Conservation (phyloP, 2,797 vertebrate genomes). For the Prunella strophiata region DNA sequence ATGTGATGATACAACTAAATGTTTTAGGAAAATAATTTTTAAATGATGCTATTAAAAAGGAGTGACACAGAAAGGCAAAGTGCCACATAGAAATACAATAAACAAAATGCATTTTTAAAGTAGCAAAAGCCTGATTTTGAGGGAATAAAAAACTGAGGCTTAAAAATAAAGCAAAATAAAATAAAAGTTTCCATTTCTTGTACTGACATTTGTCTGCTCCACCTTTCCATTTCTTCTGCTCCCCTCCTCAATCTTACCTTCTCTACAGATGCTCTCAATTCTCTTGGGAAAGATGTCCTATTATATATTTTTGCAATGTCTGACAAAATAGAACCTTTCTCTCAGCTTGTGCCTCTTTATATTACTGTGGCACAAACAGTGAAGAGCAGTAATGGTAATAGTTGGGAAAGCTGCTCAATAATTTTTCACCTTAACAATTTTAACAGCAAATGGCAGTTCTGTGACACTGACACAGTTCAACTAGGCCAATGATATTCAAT, state of each 20-base stretch:
- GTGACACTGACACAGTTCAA: background rate
- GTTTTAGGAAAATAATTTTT: background rate
- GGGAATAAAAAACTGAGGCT: background rate
- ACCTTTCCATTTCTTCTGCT: background rate
- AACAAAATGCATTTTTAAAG: background rate
- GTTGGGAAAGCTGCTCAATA: background rate
- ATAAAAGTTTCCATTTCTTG: background rate
- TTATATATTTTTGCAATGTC: background rate
- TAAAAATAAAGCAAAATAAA: background rate
- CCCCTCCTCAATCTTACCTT: background rate
- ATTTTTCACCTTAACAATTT: slow-evolving; percentile 22
- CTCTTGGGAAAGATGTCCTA: background rate
- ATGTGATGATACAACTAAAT: background rate
- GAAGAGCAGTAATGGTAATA: background rate
- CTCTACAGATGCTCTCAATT: background rate
- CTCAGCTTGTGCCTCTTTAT: background rate
- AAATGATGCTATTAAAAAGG: background rate
- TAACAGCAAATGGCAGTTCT: slow-evolving; percentile 17
- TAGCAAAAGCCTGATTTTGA: background rate
- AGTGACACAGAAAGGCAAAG: background rate
- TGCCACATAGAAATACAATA: background rate
- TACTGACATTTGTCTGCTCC: background rate
- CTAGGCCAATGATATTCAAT: background rate
- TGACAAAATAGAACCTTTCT: background rate
- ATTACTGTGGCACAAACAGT: background rate